Evolutionary conservation across 2,113 vertebrate species (phyloP), one percentile per base, ranked within the genome.

Genomic region (Ailuropoda melanoleuca): DNA sequence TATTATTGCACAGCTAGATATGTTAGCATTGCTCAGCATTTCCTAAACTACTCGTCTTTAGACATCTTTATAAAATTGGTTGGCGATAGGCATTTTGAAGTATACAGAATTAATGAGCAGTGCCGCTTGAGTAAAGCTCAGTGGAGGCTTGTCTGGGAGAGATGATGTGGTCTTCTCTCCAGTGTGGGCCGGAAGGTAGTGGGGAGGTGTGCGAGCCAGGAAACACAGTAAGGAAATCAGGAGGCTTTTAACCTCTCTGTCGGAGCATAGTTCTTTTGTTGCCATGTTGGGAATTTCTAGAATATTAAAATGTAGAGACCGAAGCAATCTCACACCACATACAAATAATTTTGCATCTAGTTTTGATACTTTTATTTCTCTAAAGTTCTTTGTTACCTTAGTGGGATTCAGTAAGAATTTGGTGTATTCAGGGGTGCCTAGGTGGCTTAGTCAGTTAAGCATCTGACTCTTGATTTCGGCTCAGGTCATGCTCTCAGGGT

Each of bases 321-420:
- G 34, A 64, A 60, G 24, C 34, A 66, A 1, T 88, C 68, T 70
- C 72, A 13, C 23, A 70, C 21, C 15, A 81, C 23, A 50, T 88
- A 34, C 34, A 46, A 77, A 23, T 89, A 53, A 83, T 93, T 97
- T 96, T 48, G 0, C 23, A 60, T n/a, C 81, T 94, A 80, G 66
- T 66, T 96, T 96, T 90, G 18, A 26, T 88, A 39, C 68, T 83
- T 82, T 66, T 31, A 89, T 93, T 88, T 31, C 31, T 90, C 66
- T 74, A 10, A 93, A 93, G n/a, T 48, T 87, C 34, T 85, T 84
- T 66, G 43, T 75, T 18, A 75, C 26, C 70, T 87, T 96, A 70
- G 93, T 96, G 62, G 66, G 18, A 77, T 62, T 84, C 19, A 64
- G 4, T 94, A 78, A 88, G 34, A 87, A 55, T 96, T 55, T 62